phyloP scores from a whole-genome alignment of 2,113 vertebrate genomes.

The Acinonyx jubatus region DNA sequence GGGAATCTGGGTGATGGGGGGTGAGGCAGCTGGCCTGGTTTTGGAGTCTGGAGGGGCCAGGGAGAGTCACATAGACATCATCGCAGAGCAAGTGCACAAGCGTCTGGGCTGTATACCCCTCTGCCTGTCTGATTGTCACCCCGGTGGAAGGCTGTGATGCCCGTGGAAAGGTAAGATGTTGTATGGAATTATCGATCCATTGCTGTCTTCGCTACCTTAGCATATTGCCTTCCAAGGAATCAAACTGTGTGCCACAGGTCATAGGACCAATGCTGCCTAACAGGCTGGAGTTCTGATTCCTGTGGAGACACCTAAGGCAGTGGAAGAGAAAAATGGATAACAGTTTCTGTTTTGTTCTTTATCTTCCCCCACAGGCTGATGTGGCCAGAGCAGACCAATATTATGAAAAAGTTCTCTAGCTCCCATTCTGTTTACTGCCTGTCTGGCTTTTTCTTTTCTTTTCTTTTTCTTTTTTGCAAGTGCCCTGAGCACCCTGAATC shows the following conservation, averaged over 20 bases:
- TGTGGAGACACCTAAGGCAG: background rate
- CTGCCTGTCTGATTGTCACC: background rate
- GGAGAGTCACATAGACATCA: background rate
- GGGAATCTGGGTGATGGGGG: background rate
- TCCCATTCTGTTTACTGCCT: background rate
- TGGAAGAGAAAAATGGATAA: background rate
- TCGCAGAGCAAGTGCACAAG: background rate
- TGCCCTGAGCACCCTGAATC: rapidly evolving
- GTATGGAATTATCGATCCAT: background rate
- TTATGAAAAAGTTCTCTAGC: background rate
- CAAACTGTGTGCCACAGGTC: background rate
- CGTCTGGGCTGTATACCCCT: background rate
- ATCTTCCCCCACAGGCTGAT: background rate
- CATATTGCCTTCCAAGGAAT: background rate
- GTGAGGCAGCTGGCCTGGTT: background rate
- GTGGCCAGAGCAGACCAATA: background rate
- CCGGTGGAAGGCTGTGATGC: background rate
- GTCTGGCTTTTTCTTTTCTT: background rate
- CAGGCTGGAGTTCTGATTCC: background rate
- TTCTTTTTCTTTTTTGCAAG: no score
- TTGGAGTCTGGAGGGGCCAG: background rate
- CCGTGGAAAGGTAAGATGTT: background rate
- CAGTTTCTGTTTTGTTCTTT: background rate
- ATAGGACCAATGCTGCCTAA: background rate
- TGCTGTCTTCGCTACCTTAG: background rate